Evolutionary conservation across 2,113 vertebrate genomes (phyloP).

Genomic region (Sturnira hondurensis): DNA sequence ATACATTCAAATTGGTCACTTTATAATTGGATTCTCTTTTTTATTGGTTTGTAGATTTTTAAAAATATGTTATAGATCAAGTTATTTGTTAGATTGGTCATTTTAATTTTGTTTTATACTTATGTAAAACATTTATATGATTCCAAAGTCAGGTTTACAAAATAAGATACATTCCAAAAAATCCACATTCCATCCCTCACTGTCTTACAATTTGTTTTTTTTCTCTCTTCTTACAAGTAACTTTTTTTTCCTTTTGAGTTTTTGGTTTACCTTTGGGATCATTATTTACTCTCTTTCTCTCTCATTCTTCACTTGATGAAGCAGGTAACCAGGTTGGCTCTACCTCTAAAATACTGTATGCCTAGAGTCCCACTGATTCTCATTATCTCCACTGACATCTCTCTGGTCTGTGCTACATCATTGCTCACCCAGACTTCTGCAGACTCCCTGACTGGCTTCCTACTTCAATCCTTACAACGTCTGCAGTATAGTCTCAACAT

Average conservation of each 20-base stretch:
- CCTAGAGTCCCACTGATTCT: background rate
- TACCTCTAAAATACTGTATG: background rate
- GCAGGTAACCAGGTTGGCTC: background rate
- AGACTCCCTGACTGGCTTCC: background rate
- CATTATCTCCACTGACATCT: background rate
- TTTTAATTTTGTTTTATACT: background rate
- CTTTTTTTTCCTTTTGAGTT: background rate
- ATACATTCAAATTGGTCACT: background rate
- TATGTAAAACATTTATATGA: background rate
- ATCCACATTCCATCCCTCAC: background rate
- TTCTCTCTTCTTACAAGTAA: background rate
- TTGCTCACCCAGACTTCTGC: background rate
- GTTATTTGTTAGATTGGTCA: background rate
- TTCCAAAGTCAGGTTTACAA: background rate
- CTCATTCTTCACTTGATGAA: background rate
- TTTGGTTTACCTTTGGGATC: background rate
- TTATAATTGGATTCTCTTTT: background rate
- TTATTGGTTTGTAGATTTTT: background rate
- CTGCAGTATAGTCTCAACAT: background rate
- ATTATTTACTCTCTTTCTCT: background rate
- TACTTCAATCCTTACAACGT: background rate
- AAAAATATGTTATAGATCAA: background rate
- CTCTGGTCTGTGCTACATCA: background rate
- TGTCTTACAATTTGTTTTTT: background rate
- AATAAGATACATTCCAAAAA: conserved; percentile 1